Evolutionary conservation across 2,888 invertebrate species (phyloP).

Genomic region (Caenorhabditis sp.): DNA sequence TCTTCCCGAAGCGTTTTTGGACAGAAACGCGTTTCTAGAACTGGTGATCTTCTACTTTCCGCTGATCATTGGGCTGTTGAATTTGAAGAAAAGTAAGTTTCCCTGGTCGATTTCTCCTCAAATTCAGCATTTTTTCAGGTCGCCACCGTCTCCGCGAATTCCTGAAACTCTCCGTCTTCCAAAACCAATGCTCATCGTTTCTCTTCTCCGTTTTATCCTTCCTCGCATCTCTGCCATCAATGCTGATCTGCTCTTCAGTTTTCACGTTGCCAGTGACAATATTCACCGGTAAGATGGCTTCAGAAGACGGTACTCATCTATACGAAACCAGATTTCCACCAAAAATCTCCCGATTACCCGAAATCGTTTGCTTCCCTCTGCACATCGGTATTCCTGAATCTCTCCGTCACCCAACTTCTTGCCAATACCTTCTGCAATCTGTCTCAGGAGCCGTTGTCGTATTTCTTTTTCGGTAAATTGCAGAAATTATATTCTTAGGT

Average conservation of each 20-base stretch:
- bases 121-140: conserved; percentile 13
- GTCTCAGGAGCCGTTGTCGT: conserved; percentile 21
- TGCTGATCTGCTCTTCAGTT: conserved; percentile 1
- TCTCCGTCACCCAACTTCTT: conserved; percentile 16
- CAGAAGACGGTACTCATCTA: background rate
- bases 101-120: background rate
- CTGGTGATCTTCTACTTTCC: conserved; percentile 31
- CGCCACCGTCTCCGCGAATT: conserved; percentile 40
- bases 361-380: conserved; percentile 8
- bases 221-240: conserved; percentile 2
- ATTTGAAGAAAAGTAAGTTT: conserved; percentile 31
- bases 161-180: conserved; percentile 24
- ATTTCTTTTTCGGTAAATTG: conserved; percentile 52
- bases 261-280: conserved; percentile 24
- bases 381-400: conserved; percentile 9
- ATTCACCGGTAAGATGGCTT: conserved; percentile 29
- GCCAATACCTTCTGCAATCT: conserved; percentile 10
- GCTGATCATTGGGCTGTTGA: conserved; percentile 34
- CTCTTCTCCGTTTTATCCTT: conserved; percentile 10
- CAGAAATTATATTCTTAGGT: no score
- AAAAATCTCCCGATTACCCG: conserved; percentile 15
- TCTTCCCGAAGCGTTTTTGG: conserved; percentile 49
- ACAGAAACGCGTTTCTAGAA: conserved; percentile 49
- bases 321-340: conserved; percentile 41
- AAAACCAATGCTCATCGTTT: conserved; percentile 19